phyloP scores from a whole-genome alignment of 2,797 vertebrate genomes.

The Rhinophrynus dorsalis region DNA sequence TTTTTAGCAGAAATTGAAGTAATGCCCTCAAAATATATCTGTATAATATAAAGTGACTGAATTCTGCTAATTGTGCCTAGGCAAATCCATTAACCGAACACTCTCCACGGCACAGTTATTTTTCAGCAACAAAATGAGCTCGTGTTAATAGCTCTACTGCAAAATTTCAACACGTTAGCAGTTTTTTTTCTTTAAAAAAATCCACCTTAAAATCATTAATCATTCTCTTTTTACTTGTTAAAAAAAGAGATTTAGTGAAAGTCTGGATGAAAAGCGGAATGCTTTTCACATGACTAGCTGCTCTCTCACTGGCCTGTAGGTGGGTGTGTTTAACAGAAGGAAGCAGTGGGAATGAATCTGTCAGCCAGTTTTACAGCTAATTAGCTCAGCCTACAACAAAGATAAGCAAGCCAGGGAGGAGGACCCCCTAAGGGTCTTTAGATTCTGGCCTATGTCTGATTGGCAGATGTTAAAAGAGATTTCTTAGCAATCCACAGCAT shows the following conservation, averaged over 20 bases:
- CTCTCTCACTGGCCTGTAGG: constrained; percentile 58
- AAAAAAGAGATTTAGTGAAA: constrained; percentile 18
- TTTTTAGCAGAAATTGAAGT: too few species aligned
- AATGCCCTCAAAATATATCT: too few species aligned
- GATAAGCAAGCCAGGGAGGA: constrained; percentile 80
- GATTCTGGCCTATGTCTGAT: constrained; percentile 67
- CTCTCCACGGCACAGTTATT: too few species aligned
- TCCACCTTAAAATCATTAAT: neutral
- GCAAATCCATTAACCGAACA: too few species aligned
- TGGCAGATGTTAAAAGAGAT: constrained; percentile 69
- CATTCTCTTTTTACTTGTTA: neutral
- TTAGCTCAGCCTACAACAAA: constrained; percentile 86
- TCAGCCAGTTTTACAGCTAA: constrained; percentile 78
- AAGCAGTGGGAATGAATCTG: constrained; percentile 61
- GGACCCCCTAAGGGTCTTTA: constrained; percentile 69
- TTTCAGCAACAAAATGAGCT: too few species aligned
- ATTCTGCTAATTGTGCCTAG: too few species aligned
- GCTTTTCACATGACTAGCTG: constrained; percentile 54
- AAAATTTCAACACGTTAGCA: neutral
- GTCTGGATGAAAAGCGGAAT: constrained; percentile 49
- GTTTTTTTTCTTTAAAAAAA: neutral
- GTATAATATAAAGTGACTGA: too few species aligned
- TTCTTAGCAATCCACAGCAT: constrained; percentile 65
- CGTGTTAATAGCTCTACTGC: too few species aligned
- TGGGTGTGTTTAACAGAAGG: constrained; percentile 64